phyloP scores from a whole-genome alignment of 2,113 vertebrate species.

The Microcebus griseorufus region DNA sequence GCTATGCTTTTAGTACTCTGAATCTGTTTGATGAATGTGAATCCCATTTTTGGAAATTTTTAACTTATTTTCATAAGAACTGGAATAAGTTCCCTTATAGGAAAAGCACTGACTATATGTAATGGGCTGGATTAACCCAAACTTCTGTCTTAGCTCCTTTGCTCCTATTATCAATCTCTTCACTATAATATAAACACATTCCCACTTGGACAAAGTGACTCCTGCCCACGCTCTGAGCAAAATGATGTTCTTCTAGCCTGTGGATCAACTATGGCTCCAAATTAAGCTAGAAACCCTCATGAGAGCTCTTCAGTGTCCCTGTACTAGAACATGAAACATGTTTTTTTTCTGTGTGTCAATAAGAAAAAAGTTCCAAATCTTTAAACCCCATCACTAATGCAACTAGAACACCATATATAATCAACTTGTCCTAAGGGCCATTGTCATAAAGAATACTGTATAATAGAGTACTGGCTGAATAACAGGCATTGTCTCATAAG shows the following conservation, averaged over 20 bases:
- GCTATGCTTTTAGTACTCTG: neutral
- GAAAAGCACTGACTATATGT: neutral
- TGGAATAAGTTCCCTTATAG: neutral
- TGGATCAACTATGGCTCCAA: conserved; percentile 60
- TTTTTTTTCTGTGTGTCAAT: conserved; percentile 27
- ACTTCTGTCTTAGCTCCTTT: neutral
- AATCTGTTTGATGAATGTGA: neutral
- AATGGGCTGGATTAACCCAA: neutral
- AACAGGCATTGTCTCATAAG: conserved; percentile 85
- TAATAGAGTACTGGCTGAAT: conserved; percentile 72
- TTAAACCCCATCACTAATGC: conserved; percentile 61
- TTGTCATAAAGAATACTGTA: conserved; percentile 70
- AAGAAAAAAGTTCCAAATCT: conserved; percentile 63
- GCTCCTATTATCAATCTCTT: neutral
- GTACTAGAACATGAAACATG: conserved; percentile 55
- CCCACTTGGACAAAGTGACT: neutral
- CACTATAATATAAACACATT: neutral
- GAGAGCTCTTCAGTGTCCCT: conserved; percentile 71
- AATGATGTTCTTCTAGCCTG: neutral
- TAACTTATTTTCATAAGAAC: neutral
- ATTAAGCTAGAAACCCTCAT: conserved; percentile 76
- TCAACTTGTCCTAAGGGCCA: conserved; percentile 65
- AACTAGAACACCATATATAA: conserved; percentile 63
- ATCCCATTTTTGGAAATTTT: conserved; percentile 24
- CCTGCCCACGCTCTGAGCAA: neutral